A percentile compares a stretch with the other conserved stretches of the same genome.
These are phyloP conservation scores for Anableps anableps DNA, from an alignment of 2,797 vertebrate genomes.

Conservation along the genomic window DNA sequence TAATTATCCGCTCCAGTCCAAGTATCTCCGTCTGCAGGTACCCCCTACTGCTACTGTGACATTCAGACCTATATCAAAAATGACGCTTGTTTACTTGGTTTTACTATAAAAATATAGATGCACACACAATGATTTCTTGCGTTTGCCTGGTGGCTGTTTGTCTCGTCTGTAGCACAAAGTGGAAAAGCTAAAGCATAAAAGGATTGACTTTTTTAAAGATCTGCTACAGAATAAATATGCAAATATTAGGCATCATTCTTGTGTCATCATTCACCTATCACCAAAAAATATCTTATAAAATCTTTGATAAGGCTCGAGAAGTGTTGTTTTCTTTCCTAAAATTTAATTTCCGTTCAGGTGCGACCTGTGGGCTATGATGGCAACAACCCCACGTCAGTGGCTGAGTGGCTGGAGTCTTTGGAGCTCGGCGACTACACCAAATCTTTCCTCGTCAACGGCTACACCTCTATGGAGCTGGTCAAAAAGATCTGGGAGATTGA, in stretches of 20 bases:
- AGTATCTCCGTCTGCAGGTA: constrained; percentile 5
- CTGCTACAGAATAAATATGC: neutral
- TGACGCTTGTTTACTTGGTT: constrained; percentile 22
- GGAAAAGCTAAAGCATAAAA: neutral
- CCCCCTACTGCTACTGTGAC: constrained; percentile 10
- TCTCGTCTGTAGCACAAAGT: neutral
- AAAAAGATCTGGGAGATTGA: constrained; percentile 99
- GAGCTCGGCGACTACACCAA: constrained; percentile 98
- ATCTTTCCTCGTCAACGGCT: constrained; percentile 96
- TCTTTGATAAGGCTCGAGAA: neutral
- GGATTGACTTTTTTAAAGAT: neutral
- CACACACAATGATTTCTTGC: neutral
- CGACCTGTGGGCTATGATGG: constrained; percentile 92
- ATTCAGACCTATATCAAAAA: constrained; percentile 11
- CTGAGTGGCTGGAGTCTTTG: constrained; percentile 97
- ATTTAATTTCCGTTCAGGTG: constrained; percentile 79
- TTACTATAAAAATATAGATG: constrained; percentile 1
- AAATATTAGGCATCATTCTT: neutral
- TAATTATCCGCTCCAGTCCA: constrained; percentile 17
- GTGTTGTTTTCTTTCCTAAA: neutral
- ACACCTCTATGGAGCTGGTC: constrained; percentile 98
- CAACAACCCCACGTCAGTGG: constrained; percentile 95
- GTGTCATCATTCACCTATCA: neutral
- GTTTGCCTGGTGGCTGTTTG: neutral
- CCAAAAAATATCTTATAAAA: neutral